Base-by-base conservation (phyloP, 2,888 invertebrate species). In the Lycocerus yunnanus region DNA sequence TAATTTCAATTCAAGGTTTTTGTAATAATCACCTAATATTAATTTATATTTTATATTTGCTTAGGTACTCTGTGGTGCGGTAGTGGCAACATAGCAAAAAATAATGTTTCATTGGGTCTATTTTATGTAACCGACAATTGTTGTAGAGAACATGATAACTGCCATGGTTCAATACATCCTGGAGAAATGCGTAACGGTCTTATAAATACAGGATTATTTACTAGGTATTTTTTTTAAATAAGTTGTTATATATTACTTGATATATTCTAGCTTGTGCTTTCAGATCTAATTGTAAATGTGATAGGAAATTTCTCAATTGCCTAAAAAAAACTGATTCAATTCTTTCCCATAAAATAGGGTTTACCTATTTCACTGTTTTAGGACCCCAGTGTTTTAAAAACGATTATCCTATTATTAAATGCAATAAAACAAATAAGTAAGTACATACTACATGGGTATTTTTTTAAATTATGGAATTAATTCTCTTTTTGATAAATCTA, bases 41-140 rank as follows among this genome's bases (percentile, higher is more conserved):
- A 18, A 18, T 18, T 18, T 18, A 18, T 4, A n/a, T n/a, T n/a
- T n/a, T n/a, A 24, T 14, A 3, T 15, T 61, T 18, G 10, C 60
- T 16, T 77, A 91, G 94, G 94, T 9, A 94, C 94, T 0, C 89
- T 91, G 11, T 94, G 94, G 94, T 94, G 94, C 80, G 94, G 94
- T 0, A 89, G 89, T 68, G 94, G 94, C 0, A 90, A 91, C 79
- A 87, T 89, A 0, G 91, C 93, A 0, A 86, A 88, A 10, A 88
- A 88, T 4, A 86, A 88, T 14, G 86, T 89, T 1, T 91, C 93
- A 78, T 84, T 93, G n/a, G 94, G 93, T 1, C 82, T 89, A 13
- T 92, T 92, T 84, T 88, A 89, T 80, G 88, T 88, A 79, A 91
- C 92, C 0, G 94, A 94, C 85, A 88, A 87, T 13, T 94, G 94